These are phyloP conservation scores for Danio choprae DNA, from an alignment of 2,797 vertebrate species.

Conservation along the genomic window DNA sequence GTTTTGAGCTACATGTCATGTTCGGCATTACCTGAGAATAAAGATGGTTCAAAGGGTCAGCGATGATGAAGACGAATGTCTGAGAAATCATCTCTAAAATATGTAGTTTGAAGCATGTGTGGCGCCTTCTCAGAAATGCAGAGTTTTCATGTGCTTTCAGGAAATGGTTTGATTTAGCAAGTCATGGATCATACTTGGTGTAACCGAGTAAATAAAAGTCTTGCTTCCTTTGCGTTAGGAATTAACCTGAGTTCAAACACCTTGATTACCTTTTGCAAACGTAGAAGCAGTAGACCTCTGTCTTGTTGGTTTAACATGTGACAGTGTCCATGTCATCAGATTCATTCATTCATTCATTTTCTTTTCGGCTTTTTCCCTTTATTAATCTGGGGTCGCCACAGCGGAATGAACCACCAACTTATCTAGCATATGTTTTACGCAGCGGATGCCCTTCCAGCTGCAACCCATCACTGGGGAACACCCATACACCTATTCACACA, in stretches of 20 bases:
- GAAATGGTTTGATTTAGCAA: not conserved
- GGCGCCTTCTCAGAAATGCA: not conserved
- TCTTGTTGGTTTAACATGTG: not conserved
- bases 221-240: not conserved
- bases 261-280: not conserved
- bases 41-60: not conserved
- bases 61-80: not conserved
- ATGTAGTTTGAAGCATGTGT: not conserved
- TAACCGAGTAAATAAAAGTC: not conserved
- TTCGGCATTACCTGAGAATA: not conserved
- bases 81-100: not conserved
- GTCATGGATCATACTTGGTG: not conserved
- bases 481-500: too few species aligned
- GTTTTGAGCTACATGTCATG: too few species aligned
- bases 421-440: too few species aligned
- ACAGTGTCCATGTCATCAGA: not conserved
- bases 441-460: too few species aligned
- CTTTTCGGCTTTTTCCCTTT: too few species aligned
- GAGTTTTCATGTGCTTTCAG: conserved; percentile 11
- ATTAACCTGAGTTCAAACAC: not conserved
- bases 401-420: too few species aligned
- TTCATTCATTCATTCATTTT: too few species aligned
- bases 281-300: not conserved
- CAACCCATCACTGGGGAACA: too few species aligned
- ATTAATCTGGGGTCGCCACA: too few species aligned